Evolutionary conservation across 2,113 vertebrate species (phyloP), one percentile per base, ranked within the genome.

Genomic region (Vicugna pacos): DNA sequence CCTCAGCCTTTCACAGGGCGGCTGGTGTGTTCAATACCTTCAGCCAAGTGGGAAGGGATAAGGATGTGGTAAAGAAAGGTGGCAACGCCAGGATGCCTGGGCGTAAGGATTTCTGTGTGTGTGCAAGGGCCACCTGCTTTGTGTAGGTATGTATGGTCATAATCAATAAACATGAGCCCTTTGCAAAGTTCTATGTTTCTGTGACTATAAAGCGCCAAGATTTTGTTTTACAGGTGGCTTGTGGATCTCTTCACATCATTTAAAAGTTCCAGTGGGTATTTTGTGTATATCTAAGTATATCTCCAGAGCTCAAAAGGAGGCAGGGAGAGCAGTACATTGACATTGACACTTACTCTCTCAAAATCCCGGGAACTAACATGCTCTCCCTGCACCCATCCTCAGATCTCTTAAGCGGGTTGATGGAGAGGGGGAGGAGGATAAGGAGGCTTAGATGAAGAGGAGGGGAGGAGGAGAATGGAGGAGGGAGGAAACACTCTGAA

Each of bases 251-350:
- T 89, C 22, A 46, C 19, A 56, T 75, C 92, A 8, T 62, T 87
- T 94, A 67, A 80, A 90, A 91, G 81, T 75, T 92, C 56, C 81
- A 82, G 20, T 67, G 35, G 76, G 52, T 93, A 91, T 67, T 70
- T 73, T 56, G 28, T 91, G 64, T 88, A 30, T 67, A 50, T 60
- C 88, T 69, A 87, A 87, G 52, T 77, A 38, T 87, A 75, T 91
- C 75, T 82, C n/a, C 60, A 73, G 62, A 94, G 84, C 46, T 64
- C 38, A 22, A 24, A 28, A 54, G 24, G 54, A 30, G 15, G 30
- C 3, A 20, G 17, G 8, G 12, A 5, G 32, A 11, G 1, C 32
- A n/a, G 54, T 80, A 38, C 50, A 6, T 20, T 90, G 88, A 70
- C 58, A 30, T 22, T 50, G 73, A 84, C 67, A 50, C 58, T 91